phyloP scores from a whole-genome alignment of 2,113 vertebrate species.

The Nematolebias whitei region DNA sequence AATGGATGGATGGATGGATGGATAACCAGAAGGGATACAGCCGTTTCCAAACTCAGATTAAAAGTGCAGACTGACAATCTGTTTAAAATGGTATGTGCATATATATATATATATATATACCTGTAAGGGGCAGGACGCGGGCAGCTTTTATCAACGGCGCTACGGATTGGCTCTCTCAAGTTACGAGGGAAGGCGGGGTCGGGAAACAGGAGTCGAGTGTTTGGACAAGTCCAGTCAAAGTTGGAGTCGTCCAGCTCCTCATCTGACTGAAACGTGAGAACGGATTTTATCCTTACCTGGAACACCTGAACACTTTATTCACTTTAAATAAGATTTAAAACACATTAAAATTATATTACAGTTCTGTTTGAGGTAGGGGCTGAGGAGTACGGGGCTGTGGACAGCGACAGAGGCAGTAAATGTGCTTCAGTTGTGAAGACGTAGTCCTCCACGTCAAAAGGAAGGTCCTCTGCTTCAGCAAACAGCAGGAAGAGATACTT shows the following conservation, averaged over 20 bases:
- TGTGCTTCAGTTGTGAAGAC: constrained; percentile 99
- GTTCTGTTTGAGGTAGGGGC: constrained; percentile 61
- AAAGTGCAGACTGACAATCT: not conserved
- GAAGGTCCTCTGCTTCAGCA: constrained; percentile 90
- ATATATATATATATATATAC: too few relatives aligned
- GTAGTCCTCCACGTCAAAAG: constrained; percentile 97
- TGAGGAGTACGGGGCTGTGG: constrained; percentile 83
- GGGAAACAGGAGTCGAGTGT: constrained; percentile 96
- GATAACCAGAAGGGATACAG: not conserved
- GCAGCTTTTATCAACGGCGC: constrained; percentile 95
- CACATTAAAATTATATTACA: constrained; percentile 23
- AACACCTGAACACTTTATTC: not conserved
- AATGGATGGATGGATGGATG: too few relatives aligned
- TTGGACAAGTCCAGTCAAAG: constrained; percentile 97
- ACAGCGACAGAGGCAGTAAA: constrained; percentile 94
- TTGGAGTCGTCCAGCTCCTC: constrained; percentile 95
- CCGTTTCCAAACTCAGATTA: not conserved
- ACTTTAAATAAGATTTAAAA: not conserved
- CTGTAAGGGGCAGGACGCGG: constrained; percentile 80
- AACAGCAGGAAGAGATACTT: constrained; percentile 97
- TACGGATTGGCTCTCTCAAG: constrained; percentile 95
- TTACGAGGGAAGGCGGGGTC: constrained; percentile 93
- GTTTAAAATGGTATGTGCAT: not conserved
- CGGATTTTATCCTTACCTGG: not conserved
- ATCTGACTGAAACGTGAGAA: constrained; percentile 45